Base-by-base conservation (phyloP, 2,113 vertebrate species). In the Microtus ochrogaster region DNA sequence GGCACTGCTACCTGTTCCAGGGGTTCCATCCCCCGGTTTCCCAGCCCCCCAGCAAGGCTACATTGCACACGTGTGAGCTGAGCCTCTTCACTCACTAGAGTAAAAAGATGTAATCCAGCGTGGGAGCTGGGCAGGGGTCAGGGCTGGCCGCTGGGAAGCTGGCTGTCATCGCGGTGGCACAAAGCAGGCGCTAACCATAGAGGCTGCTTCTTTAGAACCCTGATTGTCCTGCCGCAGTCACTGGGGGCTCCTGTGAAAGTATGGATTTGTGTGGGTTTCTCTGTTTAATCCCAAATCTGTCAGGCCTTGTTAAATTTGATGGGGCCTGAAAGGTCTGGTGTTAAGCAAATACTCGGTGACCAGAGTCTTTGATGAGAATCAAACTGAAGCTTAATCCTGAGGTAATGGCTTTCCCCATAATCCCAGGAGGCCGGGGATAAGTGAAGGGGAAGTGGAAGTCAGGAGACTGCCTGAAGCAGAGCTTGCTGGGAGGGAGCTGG, bases 201-300 rank as follows among this genome's bases (percentile, higher is more conserved):
- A 47, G 41, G 16, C 55, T 7, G 9, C 55, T 89, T 94, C 55
- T 30, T 61, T 8, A 47, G 96, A 44, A 82, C 86, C 81, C 85
- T 44, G 89, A 95, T 94, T 44, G 85, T 97, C 96, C 95, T 74
- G 78, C 86, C 3, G 90, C 91, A 84, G 81, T 96, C 84, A 5
- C 96, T 8, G 78, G 90, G 89, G 96, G 96, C 89, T 81, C 74
- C 96, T 86, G 39, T 95, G 97, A 98, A 97, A 96, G 96, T 81
- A 91, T 65, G 91, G 98, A 98, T 98, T 98, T 98, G 97, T 97
- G 97, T 97, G 98, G 94, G 98, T 98, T 97, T 97, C 97, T 97
- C 96, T 89, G 94, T 92, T 98, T 98, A 98, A 98, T 98, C 98
- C 98, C 22, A 52, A 96, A 96, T 92, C 98, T 98, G 98, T 98